Base-by-base conservation (phyloP, 2,888 invertebrate species). In the Agriopis marginaria region DNA sequence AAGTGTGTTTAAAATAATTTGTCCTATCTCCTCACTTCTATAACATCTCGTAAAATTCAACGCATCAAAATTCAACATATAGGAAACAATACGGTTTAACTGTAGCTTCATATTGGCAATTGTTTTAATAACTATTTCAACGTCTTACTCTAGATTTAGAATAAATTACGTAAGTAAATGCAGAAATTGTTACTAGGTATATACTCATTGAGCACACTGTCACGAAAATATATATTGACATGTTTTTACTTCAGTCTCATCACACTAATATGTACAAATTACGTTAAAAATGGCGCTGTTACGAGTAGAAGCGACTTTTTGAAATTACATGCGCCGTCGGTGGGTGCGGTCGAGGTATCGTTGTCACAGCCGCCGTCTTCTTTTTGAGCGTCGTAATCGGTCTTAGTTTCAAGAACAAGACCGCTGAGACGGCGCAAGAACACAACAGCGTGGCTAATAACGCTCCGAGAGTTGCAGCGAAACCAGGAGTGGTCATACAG, bases 401-500 rank as follows among this genome's bases (percentile, higher is more conserved):
- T 79, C 97, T 95, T 80, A 98, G 94, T 79, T 97, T 96, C 56
- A 98, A 95, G 88, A 97, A 98, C 17, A 98, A 95, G 80, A 98
- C 96, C 32, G 98, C 97, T 61, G 98, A 98, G 75, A 98, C 95
- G 45, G 98, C 94, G 85, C 98, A 98, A 10, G 98, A 98, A 69
- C 97, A 96, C 67, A 98, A 93, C 77, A 98, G 93, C 63, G 98
- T 97, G 64, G 96, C 97, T 70, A 98, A 95, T 39, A 98, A 95
- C 58, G 98, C 96, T 62, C 98, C 96, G 42, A 98, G 94, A 42
- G 98, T 97, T 45, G 97, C 97, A 50, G 98, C 97, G 83, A 98
- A 98, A 11, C 98, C 98, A n/a, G 98, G 97, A 6, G 98, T 98
- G 0, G 98, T 98, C 98, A 98, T 98, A 89, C 98, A 98, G 75